Percentiles rank a stretch among this genome's conserved stretches.
Evolutionary conservation across 2,888 invertebrate species (phyloP).

Genomic region (Mongoloraphidia duomilia): DNA sequence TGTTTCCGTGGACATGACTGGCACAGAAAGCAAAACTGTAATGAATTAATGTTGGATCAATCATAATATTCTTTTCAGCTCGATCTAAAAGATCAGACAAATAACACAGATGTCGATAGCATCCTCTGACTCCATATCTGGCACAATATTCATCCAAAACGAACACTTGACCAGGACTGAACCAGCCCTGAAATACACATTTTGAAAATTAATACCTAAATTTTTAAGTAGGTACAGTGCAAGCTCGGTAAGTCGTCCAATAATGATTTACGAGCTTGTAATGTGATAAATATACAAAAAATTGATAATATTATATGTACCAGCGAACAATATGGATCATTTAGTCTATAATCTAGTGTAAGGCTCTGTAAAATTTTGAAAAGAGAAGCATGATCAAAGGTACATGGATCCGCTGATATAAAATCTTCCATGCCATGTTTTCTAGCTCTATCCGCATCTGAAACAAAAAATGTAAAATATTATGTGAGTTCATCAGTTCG

Average conservation of each 20-base stretch:
- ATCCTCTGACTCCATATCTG: conserved; percentile 91
- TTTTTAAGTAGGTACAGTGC: background rate
- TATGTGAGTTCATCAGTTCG: too few species aligned
- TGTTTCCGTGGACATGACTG: conserved; percentile 97
- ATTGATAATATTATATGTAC: conserved; percentile 32
- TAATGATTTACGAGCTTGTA: background rate
- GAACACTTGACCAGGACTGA: conserved; percentile 97
- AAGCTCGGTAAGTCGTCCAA: background rate
- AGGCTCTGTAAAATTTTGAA: conserved; percentile 86
- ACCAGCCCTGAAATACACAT: conserved; percentile 73
- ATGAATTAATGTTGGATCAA: conserved; percentile 97
- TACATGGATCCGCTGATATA: conserved; percentile 97
- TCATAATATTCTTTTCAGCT: conserved; percentile 82
- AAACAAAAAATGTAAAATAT: conserved; percentile 14
- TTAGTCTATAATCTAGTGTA: conserved; percentile 87
- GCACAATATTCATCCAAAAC: conserved; percentile 97
- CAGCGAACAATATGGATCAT: conserved; percentile 96
- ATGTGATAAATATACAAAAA: background rate
- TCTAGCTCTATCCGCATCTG: conserved; percentile 86
- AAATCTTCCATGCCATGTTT: conserved; percentile 99
- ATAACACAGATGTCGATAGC: conserved; percentile 93
- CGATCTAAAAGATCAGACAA: conserved; percentile 87
- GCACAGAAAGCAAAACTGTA: conserved; percentile 99
- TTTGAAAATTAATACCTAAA: conserved; percentile 5
- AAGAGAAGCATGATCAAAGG: conserved; percentile 86